Evolutionary conservation across 2,888 invertebrate species (phyloP), one percentile per base, ranked within the genome.

Genomic region (Drosophila anomalata): DNA sequence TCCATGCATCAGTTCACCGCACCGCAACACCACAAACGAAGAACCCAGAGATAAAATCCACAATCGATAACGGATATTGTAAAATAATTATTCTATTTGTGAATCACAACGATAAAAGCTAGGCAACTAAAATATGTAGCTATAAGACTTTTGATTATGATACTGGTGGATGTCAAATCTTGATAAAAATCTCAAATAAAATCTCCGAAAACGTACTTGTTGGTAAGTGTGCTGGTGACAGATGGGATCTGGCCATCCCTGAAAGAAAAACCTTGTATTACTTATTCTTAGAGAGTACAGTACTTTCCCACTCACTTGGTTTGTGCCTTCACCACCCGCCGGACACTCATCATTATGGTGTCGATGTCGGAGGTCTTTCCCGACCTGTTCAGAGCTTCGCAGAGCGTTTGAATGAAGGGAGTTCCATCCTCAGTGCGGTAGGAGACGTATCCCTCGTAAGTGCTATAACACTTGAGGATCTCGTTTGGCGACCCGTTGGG

Each of bases 381-480:
- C 50, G 76, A 66, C 31, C 51, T 36, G 41, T 85, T 75, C 0
- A 91, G 61, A n/a, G 86, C 71, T 14, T 89, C 83, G 57, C 91
- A 91, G 8, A 92, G 73, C 0, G 76, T 76, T 66, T 90, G 88
- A 57, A 91, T 91, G 44, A 91, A 92, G 8, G 90, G 79, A 11
- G 91, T 89, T 11, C 91, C 91, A 17, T 78, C 78, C 2, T 86
- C 77, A 3, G 86, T 78, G 29, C 92, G 90, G 81, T 87, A 91
- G 4, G 92, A 89, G 0, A 90, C 90, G 63, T 90, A 91, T 9
- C 92, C 92, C 71, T 91, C 91, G 58, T 88, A 92, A 42, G 90
- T 91, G 67, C 92, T 91, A 47, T 91, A 92, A 50, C 90, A 91
- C 67, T 91, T 91, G 0, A 91, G 75, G 52, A 91, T 90, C 72